Percentiles rank a stretch among this genome's conserved stretches.
phyloP scores from a whole-genome alignment of 2,113 vertebrate genomes.

The Patagioenas fasciata region DNA sequence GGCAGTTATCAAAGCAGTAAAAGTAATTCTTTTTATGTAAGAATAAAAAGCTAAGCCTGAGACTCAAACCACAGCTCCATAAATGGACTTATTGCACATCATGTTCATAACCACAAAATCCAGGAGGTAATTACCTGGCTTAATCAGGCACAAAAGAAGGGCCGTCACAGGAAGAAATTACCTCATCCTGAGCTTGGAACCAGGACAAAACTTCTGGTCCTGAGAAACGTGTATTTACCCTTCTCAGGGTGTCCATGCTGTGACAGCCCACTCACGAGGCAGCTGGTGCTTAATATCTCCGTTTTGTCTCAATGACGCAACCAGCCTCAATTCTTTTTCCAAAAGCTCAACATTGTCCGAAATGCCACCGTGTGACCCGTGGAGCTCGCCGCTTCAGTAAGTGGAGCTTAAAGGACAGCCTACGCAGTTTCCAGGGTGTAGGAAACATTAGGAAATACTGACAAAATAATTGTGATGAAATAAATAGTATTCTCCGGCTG shows the following conservation, averaged over 20 bases:
- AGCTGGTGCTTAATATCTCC: neutral
- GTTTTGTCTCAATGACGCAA: neutral
- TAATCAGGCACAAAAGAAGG: conserved; percentile 30
- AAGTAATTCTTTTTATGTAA: neutral
- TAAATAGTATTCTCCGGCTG: neutral
- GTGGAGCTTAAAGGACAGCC: neutral
- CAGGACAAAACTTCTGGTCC: neutral
- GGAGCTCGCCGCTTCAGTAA: neutral
- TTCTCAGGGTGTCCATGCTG: conserved; percentile 4
- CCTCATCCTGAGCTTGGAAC: conserved; percentile 27
- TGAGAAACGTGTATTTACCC: conserved; percentile 1
- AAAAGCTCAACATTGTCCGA: neutral
- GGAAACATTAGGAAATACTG: conserved; percentile 31
- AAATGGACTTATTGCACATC: neutral
- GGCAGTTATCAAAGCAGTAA: neutral
- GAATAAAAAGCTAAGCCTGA: neutral
- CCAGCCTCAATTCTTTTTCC: neutral
- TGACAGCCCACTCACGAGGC: neutral
- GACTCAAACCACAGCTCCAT: conserved; percentile 30
- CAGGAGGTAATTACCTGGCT: conserved; percentile 44
- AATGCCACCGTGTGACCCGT: neutral
- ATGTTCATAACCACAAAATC: conserved; percentile 3
- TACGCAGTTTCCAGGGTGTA: neutral
- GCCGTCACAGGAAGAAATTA: conserved; percentile 42
- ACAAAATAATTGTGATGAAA: conserved; percentile 5